Conservation (phyloP, 2,113 vertebrate genomes). For the Chitala chitala region DNA sequence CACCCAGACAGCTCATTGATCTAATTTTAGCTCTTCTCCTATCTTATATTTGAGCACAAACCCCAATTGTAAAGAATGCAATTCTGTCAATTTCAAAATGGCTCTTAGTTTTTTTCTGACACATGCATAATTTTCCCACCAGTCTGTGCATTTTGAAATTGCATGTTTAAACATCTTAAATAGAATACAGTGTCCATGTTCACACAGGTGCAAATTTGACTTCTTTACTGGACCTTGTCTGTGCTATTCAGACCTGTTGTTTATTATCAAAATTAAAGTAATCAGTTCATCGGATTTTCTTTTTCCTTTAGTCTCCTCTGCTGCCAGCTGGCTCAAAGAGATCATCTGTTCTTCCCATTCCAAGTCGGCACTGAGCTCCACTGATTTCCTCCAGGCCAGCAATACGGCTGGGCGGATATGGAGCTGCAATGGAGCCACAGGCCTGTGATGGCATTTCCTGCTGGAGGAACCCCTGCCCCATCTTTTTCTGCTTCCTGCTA, state of each 20-base stretch:
- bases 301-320: conserved; percentile 1
- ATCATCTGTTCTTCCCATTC: conserved; percentile 18
- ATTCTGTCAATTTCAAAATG: too few relatives aligned
- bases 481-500: background rate
- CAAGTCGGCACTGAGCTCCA: background rate
- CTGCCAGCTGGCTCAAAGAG: conserved; percentile 3
- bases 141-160: background rate
- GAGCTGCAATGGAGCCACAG: conserved; percentile 1
- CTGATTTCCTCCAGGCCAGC: conserved; percentile 12
- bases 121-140: background rate
- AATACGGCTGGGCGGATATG: conserved; percentile 14
- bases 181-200: too few relatives aligned
- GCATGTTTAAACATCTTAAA: background rate
- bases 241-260: background rate
- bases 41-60: background rate
- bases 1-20: background rate
- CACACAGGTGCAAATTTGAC: too few relatives aligned
- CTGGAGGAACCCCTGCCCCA: conserved; percentile 3
- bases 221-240: background rate
- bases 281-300: background rate
- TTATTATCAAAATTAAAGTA: conserved; percentile 9
- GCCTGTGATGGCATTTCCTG: conserved; percentile 13
- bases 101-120: too few relatives aligned
- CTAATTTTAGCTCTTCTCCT: background rate
- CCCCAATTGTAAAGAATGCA: background rate